Base-by-base conservation (phyloP, 2,797 vertebrate species). In the Sciurus carolinensis region DNA sequence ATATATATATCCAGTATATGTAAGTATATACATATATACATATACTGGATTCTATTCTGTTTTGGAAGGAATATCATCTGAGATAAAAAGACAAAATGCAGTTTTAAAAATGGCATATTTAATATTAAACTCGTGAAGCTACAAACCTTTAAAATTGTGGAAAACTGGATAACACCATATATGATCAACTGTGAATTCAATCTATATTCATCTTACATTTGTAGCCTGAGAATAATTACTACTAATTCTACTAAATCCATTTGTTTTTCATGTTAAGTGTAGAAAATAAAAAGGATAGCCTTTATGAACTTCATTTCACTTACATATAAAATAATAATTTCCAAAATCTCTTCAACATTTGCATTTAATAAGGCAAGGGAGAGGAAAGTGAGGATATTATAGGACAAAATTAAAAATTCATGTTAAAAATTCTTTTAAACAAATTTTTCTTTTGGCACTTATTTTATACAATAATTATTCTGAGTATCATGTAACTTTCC, bases 331-430 rank as follows among this genome's bases (percentile, higher is more conserved):
- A 90, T 77, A 93, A 44, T 59, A 36, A 75, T 90, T 89, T 81
- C n/a, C 3, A 81, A 87, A 80, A 47, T 76, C 12, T 0, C 66
- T 87, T 47, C 26, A 71, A 80, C 20, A 28, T 66, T 42, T 95
- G 28, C 73, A 71, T 36, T 67, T 39, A 82, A 85, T 39, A 69
- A 73, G 3, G 1, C 42, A 33, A 13, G 5, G 24, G 10, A 17
- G 17, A 93, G 0, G 0, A 80, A 79, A 52, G 24, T 80, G 6
- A 77, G 15, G 7, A 1, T 71, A 83, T 66, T 6, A 71, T 30
- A 75, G 2, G 17, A 75, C 44, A 95, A 92, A 79, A 95, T 90
- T 84, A 36, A 93, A 93, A 81, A 79, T 54, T 66, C 13, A 82
- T 79, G 24, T 39, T 64, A 82, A 24, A 81, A 7, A 33, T 93